phyloP scores from a whole-genome alignment of 2,888 invertebrate genomes.

The Chelonus formosanus region DNA sequence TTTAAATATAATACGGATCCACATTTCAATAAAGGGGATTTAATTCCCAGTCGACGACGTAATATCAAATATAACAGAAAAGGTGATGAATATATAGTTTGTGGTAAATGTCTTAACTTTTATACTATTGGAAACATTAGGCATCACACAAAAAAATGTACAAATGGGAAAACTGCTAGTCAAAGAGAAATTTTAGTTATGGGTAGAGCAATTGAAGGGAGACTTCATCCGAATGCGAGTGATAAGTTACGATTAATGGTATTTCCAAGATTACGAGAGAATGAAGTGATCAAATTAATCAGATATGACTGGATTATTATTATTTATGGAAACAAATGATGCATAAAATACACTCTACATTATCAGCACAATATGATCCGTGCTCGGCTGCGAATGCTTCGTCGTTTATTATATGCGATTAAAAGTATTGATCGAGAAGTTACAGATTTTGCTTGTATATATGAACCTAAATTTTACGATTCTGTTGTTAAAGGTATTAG shows the following conservation, averaged over 20 bases:
- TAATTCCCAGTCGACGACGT: neutral
- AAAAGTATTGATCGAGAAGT: slow-evolving; percentile 18
- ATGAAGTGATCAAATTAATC: slow-evolving; percentile 35
- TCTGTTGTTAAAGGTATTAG: slow-evolving; percentile 20
- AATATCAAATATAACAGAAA: neutral
- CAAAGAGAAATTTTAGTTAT: neutral
- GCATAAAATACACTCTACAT: slow-evolving; percentile 30
- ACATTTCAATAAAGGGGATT: neutral
- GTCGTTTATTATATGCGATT: slow-evolving; percentile 29
- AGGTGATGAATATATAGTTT: neutral
- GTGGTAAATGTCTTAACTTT: neutral
- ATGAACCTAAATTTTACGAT: slow-evolving; percentile 28
- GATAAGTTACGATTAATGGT: slow-evolving; percentile 12
- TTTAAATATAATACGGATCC: neutral
- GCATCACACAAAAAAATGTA: neutral
- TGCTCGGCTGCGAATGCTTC: slow-evolving; percentile 32
- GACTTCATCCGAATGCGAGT: neutral
- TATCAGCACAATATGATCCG: slow-evolving; percentile 37
- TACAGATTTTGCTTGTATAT: slow-evolving; percentile 31
- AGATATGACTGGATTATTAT: slow-evolving; percentile 41
- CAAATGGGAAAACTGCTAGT: too few species aligned
- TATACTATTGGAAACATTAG: neutral
- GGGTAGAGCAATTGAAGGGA: neutral
- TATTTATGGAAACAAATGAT: slow-evolving; percentile 38
- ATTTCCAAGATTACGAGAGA: slow-evolving; percentile 40